phyloP scores from a whole-genome alignment of 2,888 invertebrate species.

The Incurvaria masculella region DNA sequence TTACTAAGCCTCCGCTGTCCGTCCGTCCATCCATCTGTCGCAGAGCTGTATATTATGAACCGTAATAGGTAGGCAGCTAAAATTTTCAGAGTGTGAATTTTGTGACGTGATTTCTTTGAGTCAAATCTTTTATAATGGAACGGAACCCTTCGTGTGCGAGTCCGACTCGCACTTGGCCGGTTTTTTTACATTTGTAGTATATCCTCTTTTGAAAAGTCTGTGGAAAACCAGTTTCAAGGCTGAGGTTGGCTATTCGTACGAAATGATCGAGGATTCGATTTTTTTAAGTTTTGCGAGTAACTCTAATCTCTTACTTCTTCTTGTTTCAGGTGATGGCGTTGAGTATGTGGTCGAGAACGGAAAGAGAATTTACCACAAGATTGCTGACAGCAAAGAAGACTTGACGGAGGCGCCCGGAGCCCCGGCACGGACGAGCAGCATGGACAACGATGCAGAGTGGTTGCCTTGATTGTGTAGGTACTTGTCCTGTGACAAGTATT shows the following conservation, averaged over 20 bases:
- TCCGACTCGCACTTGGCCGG: not conserved
- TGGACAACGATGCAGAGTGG: slow-evolving; percentile 55
- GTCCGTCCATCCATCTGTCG: no score
- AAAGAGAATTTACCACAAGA: slow-evolving; percentile 66
- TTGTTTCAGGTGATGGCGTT: slow-evolving; percentile 55
- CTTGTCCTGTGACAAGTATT: no score
- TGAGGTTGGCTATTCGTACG: not conserved
- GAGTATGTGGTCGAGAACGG: slow-evolving; percentile 68
- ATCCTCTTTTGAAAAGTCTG: not conserved
- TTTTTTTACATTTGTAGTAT: slow-evolving; percentile 23
- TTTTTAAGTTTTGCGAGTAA: not conserved
- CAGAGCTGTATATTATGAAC: no score
- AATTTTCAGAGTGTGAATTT: no score
- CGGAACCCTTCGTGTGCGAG: no score
- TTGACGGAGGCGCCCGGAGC: slow-evolving; percentile 31
- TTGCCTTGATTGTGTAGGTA: slow-evolving; percentile 49
- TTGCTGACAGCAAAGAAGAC: slow-evolving; percentile 46
- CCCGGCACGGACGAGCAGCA: slow-evolving; percentile 18
- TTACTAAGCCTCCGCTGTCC: no score
- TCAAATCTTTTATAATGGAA: no score
- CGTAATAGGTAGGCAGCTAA: no score
- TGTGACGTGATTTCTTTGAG: no score
- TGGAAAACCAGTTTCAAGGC: not conserved
- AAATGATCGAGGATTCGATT: not conserved
- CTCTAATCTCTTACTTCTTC: no score